Evolutionary conservation across 2,888 invertebrate species (phyloP), one percentile per base, ranked within the genome.

Genomic region (Eurois occulta): DNA sequence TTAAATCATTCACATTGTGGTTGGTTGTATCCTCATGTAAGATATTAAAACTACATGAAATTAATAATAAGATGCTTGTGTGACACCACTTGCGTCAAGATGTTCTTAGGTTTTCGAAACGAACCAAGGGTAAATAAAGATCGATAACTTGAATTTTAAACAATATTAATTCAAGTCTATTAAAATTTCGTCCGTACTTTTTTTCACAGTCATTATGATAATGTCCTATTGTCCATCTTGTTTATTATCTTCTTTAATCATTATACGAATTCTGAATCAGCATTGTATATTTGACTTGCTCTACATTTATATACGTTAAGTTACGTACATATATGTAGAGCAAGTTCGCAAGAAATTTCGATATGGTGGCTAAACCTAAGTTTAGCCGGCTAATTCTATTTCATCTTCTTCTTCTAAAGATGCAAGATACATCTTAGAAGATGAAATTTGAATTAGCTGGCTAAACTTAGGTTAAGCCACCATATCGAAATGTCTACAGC

Each of bases 1-100:
- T 83, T 86, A 68, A 79, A 84, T 80, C 71, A 78, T 77, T 80
- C 71, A 79, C 38, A 60, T 70, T 35, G 41, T 43, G 24, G 62
- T n/a, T n/a, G n/a, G n/a, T n/a, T n/a, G n/a, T 71, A 71, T 80
- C 13, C 41, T 66, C n/a, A 35, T 62, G 35, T 62, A 66, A 60
- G 74, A 55, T 11, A 74, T 70, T 60, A 41, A 48, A 65, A 78
- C 28, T 66, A 58, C 28, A 82, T 43, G 48, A 48, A 43, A 32
- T 68, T 77, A 69, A 58, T 58, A 46, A n/a, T 46, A 83, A 64
- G n/a, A 41, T 55, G 38, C 41, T 32, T 35, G n/a, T 52, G 13
- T 2, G 24, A 43, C 18, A 16, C 21, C 32, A 35, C 18, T 18
- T 43, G 32, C 13, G 5, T 48, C 62, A 46, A 18, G n/a, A 32